Base-by-base conservation (phyloP, 2,888 invertebrate genomes). In the Halocaridina rubra region DNA sequence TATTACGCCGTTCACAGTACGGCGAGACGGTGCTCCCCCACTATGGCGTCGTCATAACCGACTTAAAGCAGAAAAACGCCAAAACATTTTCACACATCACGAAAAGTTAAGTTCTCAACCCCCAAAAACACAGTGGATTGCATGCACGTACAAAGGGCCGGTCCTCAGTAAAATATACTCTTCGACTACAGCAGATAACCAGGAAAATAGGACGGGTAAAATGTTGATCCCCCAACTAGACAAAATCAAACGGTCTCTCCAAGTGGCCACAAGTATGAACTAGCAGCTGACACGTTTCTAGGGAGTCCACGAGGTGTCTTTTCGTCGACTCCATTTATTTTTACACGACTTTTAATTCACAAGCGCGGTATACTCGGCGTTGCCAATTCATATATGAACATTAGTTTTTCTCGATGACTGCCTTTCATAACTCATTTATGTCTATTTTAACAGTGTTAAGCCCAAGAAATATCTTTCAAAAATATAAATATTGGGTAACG, bases 261-360 rank as follows among this genome's bases (percentile, higher is more conserved):
- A 72, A 69, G 29, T 64, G 53, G 79, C n/a, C n/a, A 79, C 79
- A 79, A 69, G 79, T 79, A 69, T 19, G 53, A 53, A 79, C 79
- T 69, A 22, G 79, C 67, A n/a, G 79, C 64, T 8, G 39, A 79
- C 79, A 79, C 69, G 79, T 79, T 79, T 46, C 27, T 39, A 33
- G 27, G 29, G 53, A 33, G 22, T 2, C 13, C 33, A n/a, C n/a
- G n/a, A n/a, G n/a, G n/a, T n/a, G n/a, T n/a, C n/a, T n/a, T n/a
- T n/a, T n/a, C n/a, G n/a, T n/a, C n/a, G n/a, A n/a, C n/a, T n/a
- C n/a, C n/a, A n/a, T n/a, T n/a, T n/a, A n/a, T n/a, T n/a, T n/a
- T n/a, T n/a, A n/a, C n/a, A n/a, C n/a, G n/a, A n/a, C n/a, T n/a
- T n/a, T n/a, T n/a, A n/a, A n/a, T n/a, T n/a, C n/a, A n/a, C n/a